A percentile compares a stretch with the other conserved stretches of the same genome.
phyloP scores from a whole-genome alignment of 64 coral and sea anemone species.

The Stichodactyla helianthus region DNA sequence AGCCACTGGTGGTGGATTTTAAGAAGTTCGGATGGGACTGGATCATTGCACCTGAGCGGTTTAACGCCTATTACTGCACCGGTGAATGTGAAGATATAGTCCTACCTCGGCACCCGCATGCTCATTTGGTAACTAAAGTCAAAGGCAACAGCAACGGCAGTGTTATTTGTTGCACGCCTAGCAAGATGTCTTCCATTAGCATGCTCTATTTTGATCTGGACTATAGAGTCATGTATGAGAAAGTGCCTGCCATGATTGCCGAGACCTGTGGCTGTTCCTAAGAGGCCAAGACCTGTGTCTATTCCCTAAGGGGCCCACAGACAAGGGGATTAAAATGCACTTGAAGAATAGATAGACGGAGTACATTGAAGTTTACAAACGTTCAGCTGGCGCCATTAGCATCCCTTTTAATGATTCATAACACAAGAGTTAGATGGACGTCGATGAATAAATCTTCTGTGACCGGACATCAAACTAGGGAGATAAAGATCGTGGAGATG shows the following conservation, averaged over 20 bases:
- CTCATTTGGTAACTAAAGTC: background rate
- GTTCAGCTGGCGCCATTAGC: too few relatives aligned
- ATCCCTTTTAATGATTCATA: too few relatives aligned
- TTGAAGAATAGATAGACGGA: too few relatives aligned
- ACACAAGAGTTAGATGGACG: too few relatives aligned
- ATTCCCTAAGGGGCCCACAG: too few relatives aligned
- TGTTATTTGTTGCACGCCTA: background rate
- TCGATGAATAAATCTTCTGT: too few relatives aligned
- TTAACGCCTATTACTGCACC: slow-evolving; percentile 23
- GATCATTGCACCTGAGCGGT: slow-evolving; percentile 14
- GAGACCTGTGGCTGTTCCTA: slow-evolving; percentile 17
- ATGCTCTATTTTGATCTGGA: slow-evolving; percentile 23
- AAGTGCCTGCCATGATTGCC: slow-evolving; percentile 17
- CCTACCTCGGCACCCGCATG: background rate
- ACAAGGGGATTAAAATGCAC: too few relatives aligned
- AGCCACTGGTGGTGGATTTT: background rate
- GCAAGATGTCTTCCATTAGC: slow-evolving; percentile 15
- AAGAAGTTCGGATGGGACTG: slow-evolving; percentile 3
- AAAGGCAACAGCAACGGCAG: background rate
- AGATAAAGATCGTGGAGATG: too few relatives aligned
- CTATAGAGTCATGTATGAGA: background rate
- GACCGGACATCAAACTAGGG: too few relatives aligned
- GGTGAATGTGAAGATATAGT: slow-evolving; percentile 6
- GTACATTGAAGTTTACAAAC: too few relatives aligned
- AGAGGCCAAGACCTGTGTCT: too few relatives aligned